A percentile compares a stretch with the other conserved stretches of the same genome.
These are phyloP conservation scores for Peromyscus maniculatus DNA, from an alignment of 2,113 vertebrate genomes.

Conservation along the genomic window DNA sequence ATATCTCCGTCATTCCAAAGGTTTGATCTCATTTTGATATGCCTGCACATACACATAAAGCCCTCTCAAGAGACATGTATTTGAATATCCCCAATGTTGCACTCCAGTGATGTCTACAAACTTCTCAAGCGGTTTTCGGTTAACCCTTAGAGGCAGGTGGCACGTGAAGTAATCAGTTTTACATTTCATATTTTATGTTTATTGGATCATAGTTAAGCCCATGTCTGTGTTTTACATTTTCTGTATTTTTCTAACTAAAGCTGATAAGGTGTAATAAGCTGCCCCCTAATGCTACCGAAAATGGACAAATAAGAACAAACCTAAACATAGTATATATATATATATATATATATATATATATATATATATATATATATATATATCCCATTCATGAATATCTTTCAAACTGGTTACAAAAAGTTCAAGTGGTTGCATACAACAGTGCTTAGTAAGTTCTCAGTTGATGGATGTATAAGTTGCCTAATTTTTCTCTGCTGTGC, in stretches of 20 bases:
- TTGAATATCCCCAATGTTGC: background rate
- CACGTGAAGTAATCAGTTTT: background rate
- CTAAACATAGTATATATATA: background rate
- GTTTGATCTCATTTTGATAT: background rate
- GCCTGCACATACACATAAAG: background rate
- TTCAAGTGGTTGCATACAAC: background rate
- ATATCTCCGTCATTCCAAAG: background rate
- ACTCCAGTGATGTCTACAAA: background rate
- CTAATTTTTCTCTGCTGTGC: background rate
- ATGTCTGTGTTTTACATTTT: background rate
- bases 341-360: no score
- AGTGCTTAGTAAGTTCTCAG: background rate
- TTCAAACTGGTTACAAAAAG: slow-evolving; percentile 4
- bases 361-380: no score
- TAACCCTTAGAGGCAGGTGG: background rate
- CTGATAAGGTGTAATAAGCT: background rate
- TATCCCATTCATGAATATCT: background rate
- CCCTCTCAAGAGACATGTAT: background rate
- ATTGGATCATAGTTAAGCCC: background rate
- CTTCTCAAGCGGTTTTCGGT: background rate
- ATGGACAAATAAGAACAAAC: background rate
- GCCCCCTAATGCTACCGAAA: background rate
- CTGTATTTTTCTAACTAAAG: background rate
- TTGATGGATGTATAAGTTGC: background rate
- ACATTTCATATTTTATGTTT: background rate